Evolutionary conservation across 1,140 invertebrate genomes (phyloP), one percentile per base, ranked within the genome.

Genomic region (Papilio machaon): DNA sequence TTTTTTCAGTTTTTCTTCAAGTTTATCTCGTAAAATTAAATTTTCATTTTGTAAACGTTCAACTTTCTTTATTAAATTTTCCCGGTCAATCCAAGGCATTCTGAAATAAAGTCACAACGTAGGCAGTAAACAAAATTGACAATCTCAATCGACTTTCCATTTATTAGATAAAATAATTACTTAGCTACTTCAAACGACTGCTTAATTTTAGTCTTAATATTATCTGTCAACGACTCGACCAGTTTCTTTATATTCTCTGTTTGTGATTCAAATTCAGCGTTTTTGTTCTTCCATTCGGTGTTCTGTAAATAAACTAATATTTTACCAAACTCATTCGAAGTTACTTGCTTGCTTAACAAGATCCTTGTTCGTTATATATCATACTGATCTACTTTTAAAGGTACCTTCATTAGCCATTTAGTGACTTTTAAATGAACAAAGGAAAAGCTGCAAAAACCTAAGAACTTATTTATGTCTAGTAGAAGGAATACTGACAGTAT

Each of bases 261-360:
- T 86, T 93, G 91, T 2, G 87, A 60, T 78, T 94, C 93, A 79
- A 91, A 90, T 80, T 93, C 92, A 1, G 82, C 10, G 78, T 91
- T 93, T 80, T 91, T 94, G 13, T 87, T 80, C 85, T 92, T 93
- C 91, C 90, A 92, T 80, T 92, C 91, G 47, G 90, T 77, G 82
- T 91, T 93, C 92, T 94, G 78, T 46, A 90, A 91, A n/a, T 70
- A 81, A 73, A 77, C 78, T n/a, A 49, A 19, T 35, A 75, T 30
- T 35, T 15, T 1, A 43, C 17, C 2, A 35, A 38, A 15, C 35
- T 4, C 15, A 43, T 17, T 73, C 23, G 4, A 2, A 43, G 30
- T 73, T 47, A 35, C 13, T 15, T 73, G 70, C 0, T 74, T 52
- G 15, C 15, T 17, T 17, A 17, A 17, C 13, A 7, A 52, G 15